phyloP scores from a whole-genome alignment of 2,113 vertebrate genomes.

The Cephalopterus ornatus region DNA sequence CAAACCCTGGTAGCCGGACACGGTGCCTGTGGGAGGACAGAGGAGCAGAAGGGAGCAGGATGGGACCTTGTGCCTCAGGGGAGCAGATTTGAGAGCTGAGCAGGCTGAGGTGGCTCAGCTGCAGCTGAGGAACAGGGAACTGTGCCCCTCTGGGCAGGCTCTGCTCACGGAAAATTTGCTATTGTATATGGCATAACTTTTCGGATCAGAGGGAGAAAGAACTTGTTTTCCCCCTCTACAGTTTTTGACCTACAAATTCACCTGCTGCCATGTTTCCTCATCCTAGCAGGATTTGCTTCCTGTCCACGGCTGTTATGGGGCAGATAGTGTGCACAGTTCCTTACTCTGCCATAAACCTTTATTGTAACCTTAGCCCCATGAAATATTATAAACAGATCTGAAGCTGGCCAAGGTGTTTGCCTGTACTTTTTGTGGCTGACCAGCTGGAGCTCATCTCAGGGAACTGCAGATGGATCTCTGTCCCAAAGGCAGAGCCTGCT shows the following conservation, averaged over 20 bases:
- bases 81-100: background rate
- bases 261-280: background rate
- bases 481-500: background rate
- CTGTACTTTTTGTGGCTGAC: background rate
- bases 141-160: background rate
- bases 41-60: background rate
- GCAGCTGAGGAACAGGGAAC: background rate
- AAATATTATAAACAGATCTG: background rate
- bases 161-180: background rate
- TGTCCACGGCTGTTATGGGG: background rate
- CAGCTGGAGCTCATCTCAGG: background rate
- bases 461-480: background rate
- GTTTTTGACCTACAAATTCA: background rate
- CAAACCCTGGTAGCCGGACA: background rate
- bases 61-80: background rate
- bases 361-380: background rate
- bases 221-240: background rate
- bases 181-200: background rate
- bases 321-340: background rate
- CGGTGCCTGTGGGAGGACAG: background rate
- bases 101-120: background rate
- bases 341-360: background rate
- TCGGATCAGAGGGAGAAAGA: background rate
- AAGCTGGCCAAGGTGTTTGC: background rate
- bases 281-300: background rate